Conservation (phyloP, 2,113 vertebrate genomes). For the Fregetta grallaria region DNA sequence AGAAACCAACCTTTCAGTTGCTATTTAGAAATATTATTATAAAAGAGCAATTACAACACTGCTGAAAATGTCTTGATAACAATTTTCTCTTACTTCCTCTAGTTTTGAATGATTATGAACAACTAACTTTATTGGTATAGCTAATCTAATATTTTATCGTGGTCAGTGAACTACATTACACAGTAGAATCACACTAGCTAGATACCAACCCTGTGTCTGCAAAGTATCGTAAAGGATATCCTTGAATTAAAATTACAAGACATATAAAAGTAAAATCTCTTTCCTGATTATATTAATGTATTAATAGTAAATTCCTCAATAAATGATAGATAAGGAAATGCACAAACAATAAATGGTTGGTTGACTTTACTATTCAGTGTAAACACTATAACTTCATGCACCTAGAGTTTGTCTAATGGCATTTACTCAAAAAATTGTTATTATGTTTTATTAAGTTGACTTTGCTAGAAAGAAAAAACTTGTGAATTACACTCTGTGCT, state of each 20-base stretch:
- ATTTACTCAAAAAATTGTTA: neutral
- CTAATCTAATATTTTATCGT: neutral
- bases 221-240: neutral
- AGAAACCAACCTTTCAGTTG: neutral
- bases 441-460: neutral
- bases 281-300: neutral
- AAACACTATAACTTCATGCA: neutral
- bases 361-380: neutral
- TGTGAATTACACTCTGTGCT: neutral
- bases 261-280: neutral
- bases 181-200: neutral
- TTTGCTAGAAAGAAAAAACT: neutral
- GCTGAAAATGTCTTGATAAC: neutral
- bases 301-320: neutral
- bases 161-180: neutral
- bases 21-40: neutral
- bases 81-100: neutral
- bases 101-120: neutral
- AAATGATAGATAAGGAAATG: neutral
- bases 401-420: neutral
- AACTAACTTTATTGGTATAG: neutral
- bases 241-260: neutral
- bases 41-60: neutral
- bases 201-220: neutral
- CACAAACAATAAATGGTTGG: neutral